A percentile compares a stretch with the other conserved stretches of the same genome.
Conservation (phyloP, 1,140 invertebrate species). For the Onthophagus taurus region DNA sequence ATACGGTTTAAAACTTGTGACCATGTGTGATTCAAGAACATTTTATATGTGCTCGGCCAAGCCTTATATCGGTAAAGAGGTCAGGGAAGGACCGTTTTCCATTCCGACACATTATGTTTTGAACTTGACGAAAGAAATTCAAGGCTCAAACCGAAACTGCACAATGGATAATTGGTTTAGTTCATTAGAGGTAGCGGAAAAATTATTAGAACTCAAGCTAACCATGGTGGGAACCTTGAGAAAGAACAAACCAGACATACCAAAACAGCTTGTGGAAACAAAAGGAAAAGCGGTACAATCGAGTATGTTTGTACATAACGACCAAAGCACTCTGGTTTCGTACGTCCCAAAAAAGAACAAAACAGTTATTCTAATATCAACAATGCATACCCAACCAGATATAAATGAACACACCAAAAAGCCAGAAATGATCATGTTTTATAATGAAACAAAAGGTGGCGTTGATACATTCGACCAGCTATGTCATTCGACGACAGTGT, state of each 20-base stretch:
- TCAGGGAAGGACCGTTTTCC: neutral
- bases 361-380: constrained; percentile 24
- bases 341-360: constrained; percentile 1
- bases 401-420: constrained; percentile 26
- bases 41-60: constrained; percentile 23
- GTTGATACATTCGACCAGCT: constrained; percentile 25
- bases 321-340: constrained; percentile 2
- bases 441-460: constrained; percentile 38
- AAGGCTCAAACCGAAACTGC: constrained; percentile 7
- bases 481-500: constrained; percentile 7
- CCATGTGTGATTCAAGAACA: constrained; percentile 1
- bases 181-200: constrained; percentile 4
- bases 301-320: neutral
- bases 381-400: constrained; percentile 23
- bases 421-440: constrained; percentile 35
- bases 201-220: constrained; percentile 3
- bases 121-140: neutral
- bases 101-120: constrained; percentile 11
- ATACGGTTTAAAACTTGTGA: constrained; percentile 34
- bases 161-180: constrained; percentile 9
- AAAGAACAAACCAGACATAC: constrained; percentile 7
- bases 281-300: constrained; percentile 4
- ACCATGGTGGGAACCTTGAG: constrained; percentile 3
- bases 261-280: neutral
- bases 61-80: constrained; percentile 25